Evolutionary conservation across 2,888 invertebrate species (phyloP).

Genomic region (Xestobium rufovillosum): DNA sequence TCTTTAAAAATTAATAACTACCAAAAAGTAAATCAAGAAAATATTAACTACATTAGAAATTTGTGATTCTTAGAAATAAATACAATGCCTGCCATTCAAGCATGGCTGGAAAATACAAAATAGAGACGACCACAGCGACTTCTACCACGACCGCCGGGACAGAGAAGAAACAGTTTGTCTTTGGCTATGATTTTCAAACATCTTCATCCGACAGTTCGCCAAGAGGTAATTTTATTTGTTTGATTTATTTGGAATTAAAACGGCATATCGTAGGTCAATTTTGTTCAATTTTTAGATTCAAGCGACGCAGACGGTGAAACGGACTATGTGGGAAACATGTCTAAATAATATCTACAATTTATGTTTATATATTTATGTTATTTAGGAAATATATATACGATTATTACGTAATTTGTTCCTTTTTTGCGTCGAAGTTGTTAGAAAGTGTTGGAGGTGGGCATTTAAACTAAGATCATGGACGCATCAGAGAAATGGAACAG

Average conservation of each 20-base stretch:
- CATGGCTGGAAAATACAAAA: constrained; percentile 29
- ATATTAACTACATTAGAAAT: too few relatives aligned
- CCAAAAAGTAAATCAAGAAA: too few relatives aligned
- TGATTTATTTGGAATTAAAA: not conserved
- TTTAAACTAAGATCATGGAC: too few relatives aligned
- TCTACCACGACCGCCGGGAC: constrained; percentile 19
- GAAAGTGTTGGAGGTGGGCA: too few relatives aligned
- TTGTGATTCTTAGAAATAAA: too few relatives aligned
- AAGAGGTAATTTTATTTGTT: not conserved
- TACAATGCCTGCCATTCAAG: constrained; percentile 36
- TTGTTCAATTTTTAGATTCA: not conserved
- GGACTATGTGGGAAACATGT: constrained; percentile 1
- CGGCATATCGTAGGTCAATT: constrained; percentile 1
- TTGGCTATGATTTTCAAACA: constrained; percentile 37
- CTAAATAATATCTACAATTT: not conserved
- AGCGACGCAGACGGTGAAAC: not conserved
- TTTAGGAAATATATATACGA: too few relatives aligned
- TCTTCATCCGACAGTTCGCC: constrained; percentile 21
- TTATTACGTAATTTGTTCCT: too few relatives aligned
- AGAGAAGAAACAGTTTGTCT: constrained; percentile 30
- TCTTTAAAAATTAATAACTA: too few relatives aligned
- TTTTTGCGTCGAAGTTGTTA: too few relatives aligned
- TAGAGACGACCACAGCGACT: constrained; percentile 23
- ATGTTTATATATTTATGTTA: not conserved
- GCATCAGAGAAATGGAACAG: too few relatives aligned